Base-by-base conservation (phyloP, 2,797 vertebrate species). In the Sebastes taczanowskii region DNA sequence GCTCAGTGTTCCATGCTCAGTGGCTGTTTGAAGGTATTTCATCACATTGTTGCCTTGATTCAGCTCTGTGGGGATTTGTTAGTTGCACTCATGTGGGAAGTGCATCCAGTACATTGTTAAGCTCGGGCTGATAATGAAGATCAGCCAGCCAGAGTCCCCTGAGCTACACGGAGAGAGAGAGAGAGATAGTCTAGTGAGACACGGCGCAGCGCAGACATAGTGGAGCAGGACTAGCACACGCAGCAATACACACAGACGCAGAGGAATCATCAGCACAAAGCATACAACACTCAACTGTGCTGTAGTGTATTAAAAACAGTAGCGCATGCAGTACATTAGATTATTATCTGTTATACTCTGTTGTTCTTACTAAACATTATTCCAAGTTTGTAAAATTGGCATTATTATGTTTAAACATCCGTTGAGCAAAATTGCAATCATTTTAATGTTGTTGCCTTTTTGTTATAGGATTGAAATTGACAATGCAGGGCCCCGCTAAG, bases 1-100 rank as follows among this genome's bases (percentile, higher is more conserved):
- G 88, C 91, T 90, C 91, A 85, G 85, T 91, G 92, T 91, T 91
- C 91, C 88, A 77, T 73, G 87, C 91, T 91, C 87, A 63, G 87
- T 92, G 89, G 91, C 82, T 92, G 92, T 94, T 95, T 95, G 94
- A 95, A 94, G 94, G 92, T 94, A 93, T 95, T 95, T 95, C 93
- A 94, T 95, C 93, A 94, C 90, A 86, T 89, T 88, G 92, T 92
- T 92, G 94, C 94, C 92, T 94, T 94, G 93, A 93, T 93, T 94
- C 93, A 85, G 90, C 94, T 94, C 94, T 91, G 91, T 89, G 81
- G 93, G 93, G 94, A 94, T 95, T 95, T 94, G 94, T 94, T 94
- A 91, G 93, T 93, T 93, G 94, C 92, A 91, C 91, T 94, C 94
- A 93, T 91, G 89, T 94, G 94, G 92, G 94, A 94, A 94, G 94